A percentile compares a stretch with the other conserved stretches of the same genome.
Conservation (phyloP, 2,113 vertebrate species). For the Casuarius casuarius region DNA sequence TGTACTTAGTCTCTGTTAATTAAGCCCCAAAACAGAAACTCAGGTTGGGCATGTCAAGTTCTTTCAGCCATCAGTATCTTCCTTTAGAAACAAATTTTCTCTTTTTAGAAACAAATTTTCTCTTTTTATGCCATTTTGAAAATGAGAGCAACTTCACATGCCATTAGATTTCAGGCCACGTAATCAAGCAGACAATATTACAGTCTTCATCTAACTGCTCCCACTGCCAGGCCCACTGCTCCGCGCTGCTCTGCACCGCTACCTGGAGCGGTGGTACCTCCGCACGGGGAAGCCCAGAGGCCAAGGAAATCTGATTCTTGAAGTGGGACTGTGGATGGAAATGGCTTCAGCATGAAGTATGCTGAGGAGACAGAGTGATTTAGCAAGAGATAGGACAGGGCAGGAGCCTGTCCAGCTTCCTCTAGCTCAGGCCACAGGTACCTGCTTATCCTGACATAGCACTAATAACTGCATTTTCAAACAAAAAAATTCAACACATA, state of each 20-base stretch:
- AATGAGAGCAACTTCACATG: not conserved
- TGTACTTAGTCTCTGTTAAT: not conserved
- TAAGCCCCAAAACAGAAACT: not conserved
- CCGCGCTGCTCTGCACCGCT: not conserved
- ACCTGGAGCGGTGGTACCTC: not conserved
- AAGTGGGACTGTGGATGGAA: no score
- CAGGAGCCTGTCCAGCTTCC: not conserved
- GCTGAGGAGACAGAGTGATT: not conserved
- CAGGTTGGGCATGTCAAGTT: not conserved
- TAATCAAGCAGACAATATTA: not conserved
- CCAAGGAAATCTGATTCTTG: rapidly evolving
- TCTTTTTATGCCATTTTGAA: not conserved
- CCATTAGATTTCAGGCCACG: not conserved
- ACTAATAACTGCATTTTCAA: not conserved
- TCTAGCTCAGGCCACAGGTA: not conserved
- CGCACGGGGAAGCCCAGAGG: not conserved
- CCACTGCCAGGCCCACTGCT: not conserved
- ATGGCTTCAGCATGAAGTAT: rapidly evolving
- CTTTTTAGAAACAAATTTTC: not conserved
- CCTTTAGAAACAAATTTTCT: not conserved
- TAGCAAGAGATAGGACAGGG: not conserved
- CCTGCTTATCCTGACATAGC: not conserved
- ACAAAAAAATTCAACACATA: not conserved
- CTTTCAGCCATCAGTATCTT: not conserved
- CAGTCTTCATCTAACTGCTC: not conserved